These are phyloP conservation scores for Spodoptera picta DNA, from an alignment of 2,888 invertebrate genomes.

Conservation along the genomic window DNA sequence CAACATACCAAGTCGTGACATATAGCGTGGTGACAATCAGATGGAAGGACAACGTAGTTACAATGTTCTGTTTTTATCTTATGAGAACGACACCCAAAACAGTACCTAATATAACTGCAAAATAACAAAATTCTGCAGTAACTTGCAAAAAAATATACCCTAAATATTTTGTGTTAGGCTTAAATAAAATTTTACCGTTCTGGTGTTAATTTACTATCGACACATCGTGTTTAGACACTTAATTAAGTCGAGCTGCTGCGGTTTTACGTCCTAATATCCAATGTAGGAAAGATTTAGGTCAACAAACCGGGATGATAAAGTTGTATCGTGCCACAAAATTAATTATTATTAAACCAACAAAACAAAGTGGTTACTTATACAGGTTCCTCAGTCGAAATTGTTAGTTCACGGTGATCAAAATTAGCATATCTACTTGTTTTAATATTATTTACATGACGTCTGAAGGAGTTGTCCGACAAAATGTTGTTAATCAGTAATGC, in stretches of 20 bases:
- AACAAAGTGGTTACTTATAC: constrained; percentile 18
- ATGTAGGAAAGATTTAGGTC: constrained; percentile 47
- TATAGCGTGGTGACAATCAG: too few species aligned
- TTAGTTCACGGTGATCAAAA: constrained; percentile 36
- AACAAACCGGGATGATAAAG: constrained; percentile 49
- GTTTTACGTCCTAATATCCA: constrained; percentile 22
- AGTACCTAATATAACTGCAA: too few species aligned
- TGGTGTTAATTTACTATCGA: constrained; percentile 13
- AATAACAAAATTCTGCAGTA: too few species aligned
- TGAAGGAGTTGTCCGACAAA: not conserved
- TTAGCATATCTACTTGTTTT: constrained; percentile 52
- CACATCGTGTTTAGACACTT: constrained; percentile 5
- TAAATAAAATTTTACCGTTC: constrained; percentile 3
- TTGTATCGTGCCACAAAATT: constrained; percentile 54
- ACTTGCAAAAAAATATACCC: too few species aligned
- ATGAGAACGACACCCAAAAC: too few species aligned
- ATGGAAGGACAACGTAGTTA: too few species aligned
- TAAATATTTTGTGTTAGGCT: not conserved
- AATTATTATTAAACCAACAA: constrained; percentile 43
- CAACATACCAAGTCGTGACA: too few species aligned
- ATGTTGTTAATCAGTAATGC: constrained; percentile 1
- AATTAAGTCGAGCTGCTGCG: constrained; percentile 28
- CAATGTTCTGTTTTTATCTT: too few species aligned
- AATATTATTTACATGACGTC: constrained; percentile 20
- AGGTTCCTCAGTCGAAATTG: constrained; percentile 13